phyloP scores from a whole-genome alignment of 2,113 vertebrate species.

The Perognathus longimembris region DNA sequence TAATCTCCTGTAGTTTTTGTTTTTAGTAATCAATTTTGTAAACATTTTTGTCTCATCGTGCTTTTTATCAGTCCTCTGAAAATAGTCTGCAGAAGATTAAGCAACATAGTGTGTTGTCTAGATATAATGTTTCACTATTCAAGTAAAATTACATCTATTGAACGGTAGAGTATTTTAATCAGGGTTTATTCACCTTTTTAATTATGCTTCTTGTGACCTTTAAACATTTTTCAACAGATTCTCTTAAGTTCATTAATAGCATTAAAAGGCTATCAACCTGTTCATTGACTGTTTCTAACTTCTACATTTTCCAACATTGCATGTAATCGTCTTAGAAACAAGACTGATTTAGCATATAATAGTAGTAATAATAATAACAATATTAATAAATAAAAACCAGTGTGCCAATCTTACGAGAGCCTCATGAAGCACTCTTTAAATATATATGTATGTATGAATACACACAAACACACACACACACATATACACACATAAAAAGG shows the following conservation, averaged over 20 bases:
- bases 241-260: background rate
- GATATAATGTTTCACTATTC: accelerated
- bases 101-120: background rate
- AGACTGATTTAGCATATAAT: background rate
- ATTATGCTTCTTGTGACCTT: background rate
- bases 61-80: background rate
- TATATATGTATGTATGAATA: background rate
- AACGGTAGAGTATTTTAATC: background rate
- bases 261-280: background rate
- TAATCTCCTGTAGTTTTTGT: no score
- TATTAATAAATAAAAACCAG: no score
- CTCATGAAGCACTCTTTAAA: background rate
- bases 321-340: background rate
- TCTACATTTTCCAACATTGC: background rate
- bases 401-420: background rate
- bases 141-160: background rate
- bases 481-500: no score
- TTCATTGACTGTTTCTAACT: background rate
- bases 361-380: no score
- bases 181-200: background rate
- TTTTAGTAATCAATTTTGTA: background rate
- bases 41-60: background rate
- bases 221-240: background rate
- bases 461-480: background rate
- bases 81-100: background rate